Percentiles rank a stretch among this genome's conserved stretches.
Conservation (phyloP, 2,113 vertebrate genomes). For the Cercopithecus mona region DNA sequence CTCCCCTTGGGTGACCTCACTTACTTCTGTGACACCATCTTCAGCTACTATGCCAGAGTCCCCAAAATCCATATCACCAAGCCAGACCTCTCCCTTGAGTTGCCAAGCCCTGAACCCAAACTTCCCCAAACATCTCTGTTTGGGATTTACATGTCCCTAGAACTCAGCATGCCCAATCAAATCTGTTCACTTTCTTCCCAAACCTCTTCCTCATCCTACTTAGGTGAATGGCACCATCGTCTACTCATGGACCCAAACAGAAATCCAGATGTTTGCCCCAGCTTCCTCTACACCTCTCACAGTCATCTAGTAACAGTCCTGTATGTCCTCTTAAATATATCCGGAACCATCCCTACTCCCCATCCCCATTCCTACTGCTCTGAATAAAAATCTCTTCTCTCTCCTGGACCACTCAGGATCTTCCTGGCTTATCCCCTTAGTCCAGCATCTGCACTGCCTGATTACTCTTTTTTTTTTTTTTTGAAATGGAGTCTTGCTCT, state of each 20-base stretch:
- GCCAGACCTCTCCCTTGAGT: background rate
- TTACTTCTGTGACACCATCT: background rate
- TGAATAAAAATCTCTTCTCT: background rate
- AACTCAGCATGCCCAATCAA: background rate
- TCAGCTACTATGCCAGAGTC: background rate
- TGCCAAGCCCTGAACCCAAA: background rate
- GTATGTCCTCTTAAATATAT: background rate
- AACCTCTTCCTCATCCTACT: background rate
- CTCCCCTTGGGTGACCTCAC: background rate
- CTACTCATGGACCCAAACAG: too few relatives aligned
- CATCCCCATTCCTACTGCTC: background rate
- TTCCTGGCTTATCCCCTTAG: background rate
- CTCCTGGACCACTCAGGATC: background rate
- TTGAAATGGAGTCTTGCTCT: too few relatives aligned
- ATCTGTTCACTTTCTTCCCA: background rate
- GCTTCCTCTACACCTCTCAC: background rate
- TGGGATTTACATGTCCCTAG: background rate
- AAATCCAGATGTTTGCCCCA: background rate
- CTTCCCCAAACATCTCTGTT: background rate
- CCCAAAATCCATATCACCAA: background rate
- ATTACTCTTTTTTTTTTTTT: too few relatives aligned
- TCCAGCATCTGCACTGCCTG: background rate
- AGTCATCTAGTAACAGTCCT: background rate
- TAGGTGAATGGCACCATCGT: background rate
- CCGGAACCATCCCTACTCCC: slow-evolving; percentile 67